Percentiles rank a stretch among this genome's conserved stretches.
These are phyloP conservation scores for Oenanthe melanoleuca DNA, from an alignment of 2,113 vertebrate genomes.

Conservation along the genomic window DNA sequence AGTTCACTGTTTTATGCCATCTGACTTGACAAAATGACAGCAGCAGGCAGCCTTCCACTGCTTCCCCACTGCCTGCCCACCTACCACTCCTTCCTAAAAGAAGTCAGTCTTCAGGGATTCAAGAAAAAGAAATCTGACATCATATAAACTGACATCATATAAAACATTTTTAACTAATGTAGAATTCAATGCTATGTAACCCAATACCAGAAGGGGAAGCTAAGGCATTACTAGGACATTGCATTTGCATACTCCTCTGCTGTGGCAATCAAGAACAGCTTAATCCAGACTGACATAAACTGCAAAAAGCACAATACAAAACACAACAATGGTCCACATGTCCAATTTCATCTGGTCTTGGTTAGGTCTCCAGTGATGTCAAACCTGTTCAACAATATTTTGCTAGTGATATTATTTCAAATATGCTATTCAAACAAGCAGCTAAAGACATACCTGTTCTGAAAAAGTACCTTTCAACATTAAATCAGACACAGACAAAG, in stretches of 20 bases:
- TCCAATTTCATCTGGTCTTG: neutral
- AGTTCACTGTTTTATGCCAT: neutral
- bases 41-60: neutral
- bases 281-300: neutral
- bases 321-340: neutral
- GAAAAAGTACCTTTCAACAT: neutral
- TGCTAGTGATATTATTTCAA: neutral
- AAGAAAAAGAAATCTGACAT: constrained; percentile 40
- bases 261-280: neutral
- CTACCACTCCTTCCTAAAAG: neutral
- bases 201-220: neutral
- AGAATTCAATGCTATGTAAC: neutral
- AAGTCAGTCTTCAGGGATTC: neutral
- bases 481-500: neutral
- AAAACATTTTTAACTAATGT: neutral
- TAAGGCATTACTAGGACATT: neutral
- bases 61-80: neutral
- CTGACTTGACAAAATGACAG: constrained; percentile 46
- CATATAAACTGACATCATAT: neutral
- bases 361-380: neutral
- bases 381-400: neutral
- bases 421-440: neutral
- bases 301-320: neutral
- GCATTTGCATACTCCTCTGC: neutral
- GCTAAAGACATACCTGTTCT: neutral